Percentiles rank a stretch among this genome's conserved stretches.
Conservation (phyloP, 1,140 invertebrate genomes). For the Zaprionus camerounensis region DNA sequence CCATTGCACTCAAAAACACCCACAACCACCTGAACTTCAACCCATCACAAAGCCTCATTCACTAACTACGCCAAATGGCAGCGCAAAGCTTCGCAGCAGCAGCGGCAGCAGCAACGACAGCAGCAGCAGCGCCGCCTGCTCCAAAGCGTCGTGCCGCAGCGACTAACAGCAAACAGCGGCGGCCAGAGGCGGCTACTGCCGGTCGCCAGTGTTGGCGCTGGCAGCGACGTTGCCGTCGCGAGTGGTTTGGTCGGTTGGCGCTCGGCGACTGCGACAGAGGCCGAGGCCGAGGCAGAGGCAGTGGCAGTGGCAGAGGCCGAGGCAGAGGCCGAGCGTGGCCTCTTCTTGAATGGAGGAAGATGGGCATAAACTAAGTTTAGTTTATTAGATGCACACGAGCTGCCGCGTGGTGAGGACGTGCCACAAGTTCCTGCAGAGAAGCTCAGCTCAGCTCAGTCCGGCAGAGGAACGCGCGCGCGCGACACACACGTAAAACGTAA, state of each 20-base stretch:
- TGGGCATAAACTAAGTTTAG: constrained; percentile 62
- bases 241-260: constrained; percentile 54
- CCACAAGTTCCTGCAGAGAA: constrained; percentile 33
- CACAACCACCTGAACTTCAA: constrained; percentile 39
- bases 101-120: background rate
- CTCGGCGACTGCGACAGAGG: constrained; percentile 21
- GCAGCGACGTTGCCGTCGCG: constrained; percentile 52
- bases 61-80: constrained; percentile 37
- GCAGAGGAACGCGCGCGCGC: constrained; percentile 19
- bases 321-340: constrained; percentile 31
- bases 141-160: constrained; percentile 13
- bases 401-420: constrained; percentile 76
- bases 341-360: constrained; percentile 58
- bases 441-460: constrained; percentile 3
- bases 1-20: constrained; percentile 31
- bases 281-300: background rate
- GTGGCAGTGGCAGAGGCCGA: constrained; percentile 6
- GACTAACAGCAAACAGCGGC: constrained; percentile 22
- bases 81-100: constrained; percentile 19
- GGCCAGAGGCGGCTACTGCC: constrained; percentile 23
- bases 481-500: constrained; percentile 10
- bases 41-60: constrained; percentile 16
- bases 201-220: constrained; percentile 64
- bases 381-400: constrained; percentile 83
- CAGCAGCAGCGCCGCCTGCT: background rate